phyloP scores from a whole-genome alignment of 2,888 invertebrate genomes.

The Cordilura impudica region DNA sequence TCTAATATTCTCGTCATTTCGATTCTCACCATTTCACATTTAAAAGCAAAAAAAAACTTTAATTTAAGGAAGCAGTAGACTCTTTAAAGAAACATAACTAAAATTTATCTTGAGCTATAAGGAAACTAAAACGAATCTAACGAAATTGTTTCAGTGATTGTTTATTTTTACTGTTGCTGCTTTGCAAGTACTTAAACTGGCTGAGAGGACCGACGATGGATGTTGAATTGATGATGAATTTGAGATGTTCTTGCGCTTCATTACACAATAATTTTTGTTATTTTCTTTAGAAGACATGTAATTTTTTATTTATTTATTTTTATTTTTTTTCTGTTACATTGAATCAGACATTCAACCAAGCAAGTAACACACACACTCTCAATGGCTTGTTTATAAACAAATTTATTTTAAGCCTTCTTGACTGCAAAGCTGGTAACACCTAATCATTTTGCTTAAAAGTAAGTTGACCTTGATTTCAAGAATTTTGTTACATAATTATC shows the following conservation, averaged over 20 bases:
- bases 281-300: constrained; percentile 57
- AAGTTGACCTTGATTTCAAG: too few species aligned
- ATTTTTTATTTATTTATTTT: background rate
- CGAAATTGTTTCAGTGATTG: constrained; percentile 36
- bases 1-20: background rate
- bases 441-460: too few species aligned
- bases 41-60: background rate
- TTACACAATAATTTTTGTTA: constrained; percentile 74
- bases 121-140: background rate
- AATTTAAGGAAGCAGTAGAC: background rate
- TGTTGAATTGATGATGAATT: constrained; percentile 58
- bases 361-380: constrained; percentile 8
- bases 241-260: constrained; percentile 72
- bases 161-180: background rate
- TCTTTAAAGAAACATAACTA: too few species aligned
- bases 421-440: background rate
- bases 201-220: constrained; percentile 2
- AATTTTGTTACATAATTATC: too few species aligned
- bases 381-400: constrained; percentile 17
- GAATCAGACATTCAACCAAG: constrained; percentile 24
- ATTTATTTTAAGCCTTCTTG: background rate
- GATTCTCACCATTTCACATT: too few species aligned
- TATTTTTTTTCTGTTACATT: background rate
- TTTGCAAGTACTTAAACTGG: constrained; percentile 15
- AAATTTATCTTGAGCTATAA: background rate